Percentiles rank a stretch among this genome's conserved stretches.
phyloP scores from a whole-genome alignment of 2,797 vertebrate genomes.

The Cuniculus paca region DNA sequence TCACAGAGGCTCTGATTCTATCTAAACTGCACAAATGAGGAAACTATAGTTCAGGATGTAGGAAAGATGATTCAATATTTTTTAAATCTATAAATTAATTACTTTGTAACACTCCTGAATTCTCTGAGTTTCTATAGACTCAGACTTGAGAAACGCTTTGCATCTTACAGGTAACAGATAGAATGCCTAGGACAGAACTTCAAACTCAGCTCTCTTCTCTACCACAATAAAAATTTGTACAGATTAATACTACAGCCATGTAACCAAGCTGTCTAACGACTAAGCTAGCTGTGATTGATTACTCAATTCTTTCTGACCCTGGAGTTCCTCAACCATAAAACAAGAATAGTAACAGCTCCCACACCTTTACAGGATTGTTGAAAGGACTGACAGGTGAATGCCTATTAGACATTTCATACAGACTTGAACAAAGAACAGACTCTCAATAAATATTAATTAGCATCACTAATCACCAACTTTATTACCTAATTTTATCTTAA shows the following conservation, averaged over 20 bases:
- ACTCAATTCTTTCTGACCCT: background rate
- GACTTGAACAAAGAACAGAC: background rate
- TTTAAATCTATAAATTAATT: background rate
- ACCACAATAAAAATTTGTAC: background rate
- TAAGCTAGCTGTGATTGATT: background rate
- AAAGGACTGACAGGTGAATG: background rate
- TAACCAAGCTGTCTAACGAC: background rate
- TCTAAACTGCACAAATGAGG: background rate
- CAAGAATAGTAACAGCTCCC: background rate
- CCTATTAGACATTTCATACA: background rate
- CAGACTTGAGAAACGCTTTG: background rate
- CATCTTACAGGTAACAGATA: background rate
- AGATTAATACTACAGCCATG: background rate
- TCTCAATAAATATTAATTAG: slow-evolving; percentile 4
- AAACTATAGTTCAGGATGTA: background rate
- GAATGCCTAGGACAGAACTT: background rate
- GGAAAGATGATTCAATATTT: background rate
- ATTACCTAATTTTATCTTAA: slow-evolving; percentile 4
- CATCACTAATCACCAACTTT: background rate
- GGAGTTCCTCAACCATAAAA: background rate
- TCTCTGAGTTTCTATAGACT: background rate
- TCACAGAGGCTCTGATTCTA: background rate
- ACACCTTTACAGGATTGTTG: background rate
- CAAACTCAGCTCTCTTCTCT: background rate
- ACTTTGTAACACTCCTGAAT: background rate